These are phyloP conservation scores for Drosophila triauraria DNA, from an alignment of 1,140 invertebrate genomes.

Conservation along the genomic window DNA sequence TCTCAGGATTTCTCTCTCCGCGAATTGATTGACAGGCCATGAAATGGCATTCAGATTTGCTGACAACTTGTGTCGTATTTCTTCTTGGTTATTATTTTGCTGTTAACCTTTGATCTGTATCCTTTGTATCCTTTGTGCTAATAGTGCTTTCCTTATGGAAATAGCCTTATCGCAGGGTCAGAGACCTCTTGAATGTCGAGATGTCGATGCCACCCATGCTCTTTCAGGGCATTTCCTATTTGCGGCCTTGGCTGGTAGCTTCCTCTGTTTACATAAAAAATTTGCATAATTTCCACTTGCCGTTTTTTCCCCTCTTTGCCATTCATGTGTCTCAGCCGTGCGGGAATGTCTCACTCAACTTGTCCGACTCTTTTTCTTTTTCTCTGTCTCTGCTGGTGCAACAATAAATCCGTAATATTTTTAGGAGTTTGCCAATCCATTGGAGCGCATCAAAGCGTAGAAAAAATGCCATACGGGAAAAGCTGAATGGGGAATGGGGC, in stretches of 20 bases:
- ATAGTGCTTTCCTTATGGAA: conserved; percentile 2
- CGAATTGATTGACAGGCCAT: conserved; percentile 70
- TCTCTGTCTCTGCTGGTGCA: conserved; percentile 28
- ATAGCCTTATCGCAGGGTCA: conserved; percentile 18
- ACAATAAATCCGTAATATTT: conserved; percentile 55
- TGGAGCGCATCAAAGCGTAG: conserved; percentile 38
- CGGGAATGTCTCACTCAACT: conserved; percentile 44
- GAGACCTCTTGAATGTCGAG: conserved; percentile 28
- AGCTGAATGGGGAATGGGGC: conserved; percentile 1
- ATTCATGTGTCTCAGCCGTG: conserved; percentile 31
- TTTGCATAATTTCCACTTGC: conserved; percentile 50
- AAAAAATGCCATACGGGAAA: conserved; percentile 15
- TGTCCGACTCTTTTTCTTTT: conserved; percentile 21
- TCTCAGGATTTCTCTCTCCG: conserved; percentile 2
- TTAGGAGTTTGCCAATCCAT: conserved; percentile 38
- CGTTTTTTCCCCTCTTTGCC: conserved; percentile 4
- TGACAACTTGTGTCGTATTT: conserved; percentile 13
- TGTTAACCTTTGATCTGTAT: conserved; percentile 15
- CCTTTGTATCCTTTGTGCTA: conserved; percentile 22
- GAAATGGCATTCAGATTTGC: conserved; percentile 63
- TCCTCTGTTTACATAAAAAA: conserved; percentile 70
- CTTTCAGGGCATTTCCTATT: conserved; percentile 54
- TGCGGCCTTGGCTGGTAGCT: conserved; percentile 57
- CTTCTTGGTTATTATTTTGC: conserved; percentile 40
- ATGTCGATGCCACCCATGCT: conserved; percentile 57